These are phyloP conservation scores for Pseudolaguvia tuberculata DNA, from an alignment of 2,113 vertebrate genomes.

Conservation along the genomic window DNA sequence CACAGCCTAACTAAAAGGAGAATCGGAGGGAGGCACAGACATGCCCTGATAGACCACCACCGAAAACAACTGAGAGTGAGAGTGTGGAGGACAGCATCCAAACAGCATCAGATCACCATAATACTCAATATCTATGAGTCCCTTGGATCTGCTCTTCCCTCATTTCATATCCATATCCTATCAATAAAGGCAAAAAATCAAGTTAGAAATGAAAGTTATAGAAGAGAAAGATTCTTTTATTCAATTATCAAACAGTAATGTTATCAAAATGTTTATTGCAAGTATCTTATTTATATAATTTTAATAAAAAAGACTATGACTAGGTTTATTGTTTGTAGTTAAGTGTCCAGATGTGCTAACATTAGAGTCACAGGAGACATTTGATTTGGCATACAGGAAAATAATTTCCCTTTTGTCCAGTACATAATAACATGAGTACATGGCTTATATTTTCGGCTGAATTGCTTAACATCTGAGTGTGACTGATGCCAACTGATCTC, in stretches of 20 bases:
- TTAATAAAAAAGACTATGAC: not conserved
- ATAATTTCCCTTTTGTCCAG: not conserved
- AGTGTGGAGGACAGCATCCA: no score
- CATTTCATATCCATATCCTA: no score
- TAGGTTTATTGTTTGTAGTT: not conserved
- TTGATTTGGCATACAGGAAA: not conserved
- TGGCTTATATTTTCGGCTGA: not conserved
- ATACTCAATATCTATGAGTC: no score
- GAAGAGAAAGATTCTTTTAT: no score
- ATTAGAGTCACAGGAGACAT: not conserved
- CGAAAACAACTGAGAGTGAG: no score
- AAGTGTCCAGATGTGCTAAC: not conserved
- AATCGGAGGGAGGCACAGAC: no score
- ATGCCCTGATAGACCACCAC: no score
- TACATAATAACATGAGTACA: not conserved
- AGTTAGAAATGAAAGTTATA: no score
- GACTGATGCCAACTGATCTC: conserved; percentile 5
- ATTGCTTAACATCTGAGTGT: not conserved
- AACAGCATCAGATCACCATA: no score
- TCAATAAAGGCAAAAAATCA: no score
- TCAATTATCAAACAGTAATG: not conserved
- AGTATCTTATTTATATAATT: not conserved
- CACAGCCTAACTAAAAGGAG: no score
- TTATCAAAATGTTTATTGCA: not conserved
- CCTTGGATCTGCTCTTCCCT: no score